Evolutionary conservation across 30 jellyfish, hydroid and myxozoan species (phyloP), one percentile per base, ranked within the genome.

Genomic region (Hydra vulgaris): DNA sequence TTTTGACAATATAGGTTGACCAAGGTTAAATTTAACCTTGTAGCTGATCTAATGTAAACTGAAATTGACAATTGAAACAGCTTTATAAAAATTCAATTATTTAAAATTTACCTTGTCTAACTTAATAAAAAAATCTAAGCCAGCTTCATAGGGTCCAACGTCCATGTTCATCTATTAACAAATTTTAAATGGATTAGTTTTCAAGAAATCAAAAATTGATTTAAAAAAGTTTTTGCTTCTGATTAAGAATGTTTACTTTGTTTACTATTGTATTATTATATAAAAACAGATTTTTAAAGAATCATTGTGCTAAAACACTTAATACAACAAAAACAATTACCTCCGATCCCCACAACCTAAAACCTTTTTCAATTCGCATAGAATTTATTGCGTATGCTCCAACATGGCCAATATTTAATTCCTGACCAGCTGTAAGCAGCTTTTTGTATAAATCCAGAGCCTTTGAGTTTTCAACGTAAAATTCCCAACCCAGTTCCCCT

Each of bases 401-500:
- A 80, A 94, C 20, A 70, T 94, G 99, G 52, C 90, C 96, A 53
- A 94, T 82, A n/a, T 76, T 95, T 69, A 84, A 84, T 81, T 87
- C 90, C 74, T 94, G 85, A n/a, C 96, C 99, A 81, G 95, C 92
- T 20, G 79, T 88, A 27, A 87, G 22, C 17, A 94, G 27, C 0
- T 88, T 86, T 66, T 87, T 92, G 70, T 94, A 94, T 66, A 94
- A 76, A 40, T 78, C 77, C 4, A 81, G 91, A 0, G 99, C 87
- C 27, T 84, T 86, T 27, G 81, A 90, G 73, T 94, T 94, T 27
- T 84, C 71, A 21, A 94, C 96, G 88, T 94, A 94, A 80, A 94
- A 94, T 56, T 94, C 99, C 99, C 99, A 94, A 75, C 99, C 99
- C 16, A 94, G 88, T 74, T 94, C 99, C 24, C 99, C 99, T 94